phyloP scores from a whole-genome alignment of 2,113 vertebrate species.

The Menidia beryllina region DNA sequence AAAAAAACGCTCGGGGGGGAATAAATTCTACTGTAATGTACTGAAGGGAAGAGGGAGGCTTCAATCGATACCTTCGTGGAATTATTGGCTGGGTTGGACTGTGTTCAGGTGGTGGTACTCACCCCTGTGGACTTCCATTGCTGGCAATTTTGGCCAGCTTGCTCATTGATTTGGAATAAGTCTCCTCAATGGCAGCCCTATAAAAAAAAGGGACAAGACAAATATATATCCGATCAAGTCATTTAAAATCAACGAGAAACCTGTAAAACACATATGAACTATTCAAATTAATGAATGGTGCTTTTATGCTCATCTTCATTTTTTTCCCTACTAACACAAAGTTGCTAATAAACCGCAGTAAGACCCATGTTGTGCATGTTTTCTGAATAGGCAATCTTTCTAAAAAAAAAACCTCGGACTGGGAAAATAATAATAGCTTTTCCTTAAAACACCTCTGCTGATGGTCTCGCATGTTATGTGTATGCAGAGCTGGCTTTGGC shows the following conservation, averaged over 20 bases:
- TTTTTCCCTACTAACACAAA: not conserved
- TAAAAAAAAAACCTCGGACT: conserved; percentile 37
- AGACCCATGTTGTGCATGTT: conserved; percentile 14
- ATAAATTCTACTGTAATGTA: not conserved
- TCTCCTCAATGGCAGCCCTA: conserved; percentile 93
- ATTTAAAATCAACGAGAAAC: not conserved
- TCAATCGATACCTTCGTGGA: not conserved
- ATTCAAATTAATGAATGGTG: too few species aligned
- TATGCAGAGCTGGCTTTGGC: conserved; percentile 10
- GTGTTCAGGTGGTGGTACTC: conserved; percentile 36
- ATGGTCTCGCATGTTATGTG: conserved; percentile 44
- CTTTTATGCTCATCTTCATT: not conserved
- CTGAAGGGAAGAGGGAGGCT: not conserved
- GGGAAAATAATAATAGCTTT: conserved; percentile 21
- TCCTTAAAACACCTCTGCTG: conserved; percentile 21
- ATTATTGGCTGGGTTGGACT: not conserved
- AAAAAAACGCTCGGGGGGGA: conserved; percentile 8
- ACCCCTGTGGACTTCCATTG: conserved; percentile 92
- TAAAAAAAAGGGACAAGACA: conserved; percentile 17
- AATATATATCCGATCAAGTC: not conserved
- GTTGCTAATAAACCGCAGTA: conserved; percentile 8
- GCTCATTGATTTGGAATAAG: conserved; percentile 95
- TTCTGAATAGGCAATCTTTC: not conserved
- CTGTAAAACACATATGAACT: not conserved
- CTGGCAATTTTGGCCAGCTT: conserved; percentile 94